Evolutionary conservation across 2,888 invertebrate species (phyloP).

Genomic region (Pyralis farinalis): DNA sequence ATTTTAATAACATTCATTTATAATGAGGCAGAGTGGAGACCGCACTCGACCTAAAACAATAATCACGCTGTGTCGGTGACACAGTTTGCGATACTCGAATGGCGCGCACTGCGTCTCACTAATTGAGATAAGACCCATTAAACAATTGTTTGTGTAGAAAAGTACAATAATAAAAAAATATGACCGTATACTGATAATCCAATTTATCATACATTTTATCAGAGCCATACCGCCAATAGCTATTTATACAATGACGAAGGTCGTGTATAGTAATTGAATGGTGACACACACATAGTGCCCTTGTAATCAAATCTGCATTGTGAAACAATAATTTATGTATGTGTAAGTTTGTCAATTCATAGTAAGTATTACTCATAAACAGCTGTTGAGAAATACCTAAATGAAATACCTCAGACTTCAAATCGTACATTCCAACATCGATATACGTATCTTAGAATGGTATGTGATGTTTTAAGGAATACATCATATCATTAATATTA

Average conservation of each 20-base stretch:
- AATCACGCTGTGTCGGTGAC: conserved; percentile 17
- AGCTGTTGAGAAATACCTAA: neutral
- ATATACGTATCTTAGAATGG: neutral
- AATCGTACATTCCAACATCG: neutral
- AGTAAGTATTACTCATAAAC: neutral
- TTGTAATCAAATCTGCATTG: neutral
- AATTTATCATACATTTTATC: conserved; percentile 1
- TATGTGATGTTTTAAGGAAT: too few relatives aligned
- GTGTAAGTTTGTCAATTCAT: neutral
- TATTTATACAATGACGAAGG: neutral
- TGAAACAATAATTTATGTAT: too few relatives aligned
- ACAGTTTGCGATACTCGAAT: conserved; percentile 26
- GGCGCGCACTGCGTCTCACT: neutral
- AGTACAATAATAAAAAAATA: conserved; percentile 2
- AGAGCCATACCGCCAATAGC: neutral
- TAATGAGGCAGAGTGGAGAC: conserved; percentile 33
- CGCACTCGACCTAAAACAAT: conserved; percentile 54
- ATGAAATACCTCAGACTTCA: neutral
- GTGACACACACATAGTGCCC: neutral
- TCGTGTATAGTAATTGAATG: neutral
- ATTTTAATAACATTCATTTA: conserved; percentile 58
- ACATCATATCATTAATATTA: neutral
- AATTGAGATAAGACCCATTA: conserved; percentile 5
- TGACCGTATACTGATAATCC: neutral
- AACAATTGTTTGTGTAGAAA: conserved; percentile 1